These are phyloP conservation scores for Helicolenus hilgendorfi DNA, from an alignment of 2,797 vertebrate genomes.

Conservation along the genomic window DNA sequence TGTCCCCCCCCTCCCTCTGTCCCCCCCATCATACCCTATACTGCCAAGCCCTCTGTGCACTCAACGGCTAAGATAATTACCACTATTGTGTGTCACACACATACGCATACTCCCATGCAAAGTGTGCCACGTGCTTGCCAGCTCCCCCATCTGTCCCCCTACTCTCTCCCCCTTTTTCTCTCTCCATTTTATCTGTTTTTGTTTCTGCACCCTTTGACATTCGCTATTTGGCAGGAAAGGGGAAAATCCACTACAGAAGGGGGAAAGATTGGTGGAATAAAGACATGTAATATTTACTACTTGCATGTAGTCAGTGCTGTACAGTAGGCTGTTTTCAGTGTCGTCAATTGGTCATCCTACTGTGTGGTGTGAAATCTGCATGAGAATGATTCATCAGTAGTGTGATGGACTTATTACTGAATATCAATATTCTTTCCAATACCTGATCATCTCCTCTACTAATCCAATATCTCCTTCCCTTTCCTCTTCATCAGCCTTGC, in stretches of 20 bases:
- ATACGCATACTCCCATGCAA: constrained; percentile 73
- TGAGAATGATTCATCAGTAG: constrained; percentile 9
- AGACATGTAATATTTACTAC: constrained; percentile 34
- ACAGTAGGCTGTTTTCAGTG: constrained; percentile 5
- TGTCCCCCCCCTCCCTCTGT: constrained; percentile 56
- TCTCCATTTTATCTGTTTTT: constrained; percentile 59
- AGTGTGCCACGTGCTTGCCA: constrained; percentile 83
- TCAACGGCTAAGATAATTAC: constrained; percentile 90
- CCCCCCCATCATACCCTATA: constrained; percentile 73
- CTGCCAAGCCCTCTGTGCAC: constrained; percentile 85
- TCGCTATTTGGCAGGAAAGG: constrained; percentile 34
- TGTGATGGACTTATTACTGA: constrained; percentile 42
- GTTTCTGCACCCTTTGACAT: constrained; percentile 60
- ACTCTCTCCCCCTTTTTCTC: constrained; percentile 38
- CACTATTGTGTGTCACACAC: constrained; percentile 87
- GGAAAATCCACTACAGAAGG: constrained; percentile 32
- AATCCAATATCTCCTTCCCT: constrained; percentile 3
- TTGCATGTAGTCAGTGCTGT: constrained; percentile 10
- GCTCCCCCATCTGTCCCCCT: constrained; percentile 83
- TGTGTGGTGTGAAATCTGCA: constrained; percentile 1
- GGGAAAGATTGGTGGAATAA: constrained; percentile 14
- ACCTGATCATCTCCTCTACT: constrained; percentile 15
- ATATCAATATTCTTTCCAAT: constrained; percentile 52
- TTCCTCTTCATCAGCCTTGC: background rate
- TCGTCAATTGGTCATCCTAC: background rate